phyloP scores from a whole-genome alignment of 2,888 invertebrate genomes.

The Phalera bucephala region DNA sequence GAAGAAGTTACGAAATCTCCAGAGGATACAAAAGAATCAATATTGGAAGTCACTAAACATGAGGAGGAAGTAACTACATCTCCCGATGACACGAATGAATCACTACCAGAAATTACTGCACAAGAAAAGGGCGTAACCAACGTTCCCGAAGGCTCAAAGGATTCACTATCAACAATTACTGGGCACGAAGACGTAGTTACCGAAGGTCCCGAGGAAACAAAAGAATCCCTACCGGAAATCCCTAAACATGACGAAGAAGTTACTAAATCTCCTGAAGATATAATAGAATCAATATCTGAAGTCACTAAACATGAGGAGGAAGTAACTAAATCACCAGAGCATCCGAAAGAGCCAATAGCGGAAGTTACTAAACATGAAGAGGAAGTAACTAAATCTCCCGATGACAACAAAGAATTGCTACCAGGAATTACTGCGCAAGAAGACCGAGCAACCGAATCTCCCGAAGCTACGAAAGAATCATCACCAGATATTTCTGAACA shows the following conservation, averaged over 20 bases:
- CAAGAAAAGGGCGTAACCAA: background rate
- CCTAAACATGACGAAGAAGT: background rate
- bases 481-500: background rate
- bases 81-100: background rate
- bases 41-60: background rate
- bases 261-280: background rate
- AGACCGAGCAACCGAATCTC: background rate
- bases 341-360: background rate
- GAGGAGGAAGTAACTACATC: background rate
- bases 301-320: background rate
- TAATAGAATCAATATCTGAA: background rate
- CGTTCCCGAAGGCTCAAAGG: background rate
- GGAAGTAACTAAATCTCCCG: conserved; percentile 1
- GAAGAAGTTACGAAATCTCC: background rate
- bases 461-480: background rate
- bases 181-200: background rate
- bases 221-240: background rate
- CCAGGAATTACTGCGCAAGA: background rate
- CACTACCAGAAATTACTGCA: background rate
- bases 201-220: background rate
- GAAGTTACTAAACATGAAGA: background rate
- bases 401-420: background rate
- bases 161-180: background rate
- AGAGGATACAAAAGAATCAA: background rate
- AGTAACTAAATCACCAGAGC: background rate